Evolutionary conservation across 2,888 invertebrate species (phyloP).

Genomic region (Xestia c-nigrum): DNA sequence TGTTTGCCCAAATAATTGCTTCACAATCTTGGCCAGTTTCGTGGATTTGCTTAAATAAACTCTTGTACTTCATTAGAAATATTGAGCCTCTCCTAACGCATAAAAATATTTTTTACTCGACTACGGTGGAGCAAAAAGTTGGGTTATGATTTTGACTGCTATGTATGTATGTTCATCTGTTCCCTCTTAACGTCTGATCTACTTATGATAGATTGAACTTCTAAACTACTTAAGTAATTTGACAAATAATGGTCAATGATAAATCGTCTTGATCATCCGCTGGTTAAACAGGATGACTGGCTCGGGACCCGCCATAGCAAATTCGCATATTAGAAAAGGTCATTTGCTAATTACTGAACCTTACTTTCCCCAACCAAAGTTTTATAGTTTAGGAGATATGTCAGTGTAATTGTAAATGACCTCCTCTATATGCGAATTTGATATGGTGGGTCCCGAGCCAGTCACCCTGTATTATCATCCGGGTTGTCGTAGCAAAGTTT

Average conservation of each 20-base stretch:
- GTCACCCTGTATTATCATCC: no score
- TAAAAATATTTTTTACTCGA: not conserved
- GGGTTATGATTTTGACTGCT: not conserved
- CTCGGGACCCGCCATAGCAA: no score
- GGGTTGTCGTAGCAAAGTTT: no score
- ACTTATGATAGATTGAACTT: not conserved
- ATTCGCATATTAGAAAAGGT: no score
- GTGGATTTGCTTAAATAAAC: conserved; percentile 9
- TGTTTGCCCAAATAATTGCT: conserved; percentile 52
- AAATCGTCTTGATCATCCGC: not conserved
- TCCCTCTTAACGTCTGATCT: not conserved
- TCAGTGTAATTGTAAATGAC: no score
- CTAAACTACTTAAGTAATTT: not conserved
- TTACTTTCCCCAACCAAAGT: no score
- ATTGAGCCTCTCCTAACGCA: not conserved
- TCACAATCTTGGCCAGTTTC: conserved; percentile 23
- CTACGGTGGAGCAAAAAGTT: not conserved
- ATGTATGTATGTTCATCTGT: not conserved
- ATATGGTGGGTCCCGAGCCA: no score
- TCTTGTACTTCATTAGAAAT: conserved; percentile 13
- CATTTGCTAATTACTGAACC: no score
- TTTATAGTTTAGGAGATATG: no score
- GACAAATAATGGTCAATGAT: not conserved
- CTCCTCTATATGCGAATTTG: no score
- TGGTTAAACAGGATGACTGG: no score